Percentiles rank a stretch among this genome's conserved stretches.
phyloP scores from a whole-genome alignment of 2,888 invertebrate genomes.

The Acleris emargana region DNA sequence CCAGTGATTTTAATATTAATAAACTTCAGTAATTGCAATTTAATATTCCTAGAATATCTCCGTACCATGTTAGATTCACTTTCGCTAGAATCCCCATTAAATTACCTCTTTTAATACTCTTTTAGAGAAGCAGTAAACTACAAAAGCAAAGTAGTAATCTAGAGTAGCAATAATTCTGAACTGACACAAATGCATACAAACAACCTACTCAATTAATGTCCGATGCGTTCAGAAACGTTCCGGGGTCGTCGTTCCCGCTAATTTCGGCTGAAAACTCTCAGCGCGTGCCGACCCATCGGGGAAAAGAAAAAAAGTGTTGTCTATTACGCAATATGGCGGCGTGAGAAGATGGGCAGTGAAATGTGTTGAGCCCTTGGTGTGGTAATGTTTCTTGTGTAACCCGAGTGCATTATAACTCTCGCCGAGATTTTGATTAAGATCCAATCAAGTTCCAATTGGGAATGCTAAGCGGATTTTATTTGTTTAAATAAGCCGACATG shows the following conservation, averaged over 20 bases:
- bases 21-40: neutral
- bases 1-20: neutral
- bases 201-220: slow-evolving; percentile 23
- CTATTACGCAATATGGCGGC: slow-evolving; percentile 36
- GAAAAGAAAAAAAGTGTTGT: slow-evolving; percentile 25
- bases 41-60: slow-evolving; percentile 1
- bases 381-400: slow-evolving; percentile 32
- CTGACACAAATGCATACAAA: slow-evolving; percentile 29
- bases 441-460: slow-evolving; percentile 27
- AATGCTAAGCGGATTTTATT: slow-evolving; percentile 31
- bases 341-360: slow-evolving; percentile 32
- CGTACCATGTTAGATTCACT: slow-evolving; percentile 18
- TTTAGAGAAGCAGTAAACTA: slow-evolving; percentile 11
- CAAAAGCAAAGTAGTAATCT: slow-evolving; percentile 5
- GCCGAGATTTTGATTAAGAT: slow-evolving; percentile 32
- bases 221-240: slow-evolving; percentile 33
- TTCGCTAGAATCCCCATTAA: slow-evolving; percentile 22
- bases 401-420: slow-evolving; percentile 30
- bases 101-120: neutral
- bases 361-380: slow-evolving; percentile 34
- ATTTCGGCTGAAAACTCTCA: slow-evolving; percentile 32
- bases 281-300: slow-evolving; percentile 15
- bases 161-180: slow-evolving; percentile 21
- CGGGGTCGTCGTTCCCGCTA: slow-evolving; percentile 36
- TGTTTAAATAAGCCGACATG: slow-evolving; percentile 18